phyloP scores from a whole-genome alignment of 2,888 invertebrate species.

The Craniophora ligustri region DNA sequence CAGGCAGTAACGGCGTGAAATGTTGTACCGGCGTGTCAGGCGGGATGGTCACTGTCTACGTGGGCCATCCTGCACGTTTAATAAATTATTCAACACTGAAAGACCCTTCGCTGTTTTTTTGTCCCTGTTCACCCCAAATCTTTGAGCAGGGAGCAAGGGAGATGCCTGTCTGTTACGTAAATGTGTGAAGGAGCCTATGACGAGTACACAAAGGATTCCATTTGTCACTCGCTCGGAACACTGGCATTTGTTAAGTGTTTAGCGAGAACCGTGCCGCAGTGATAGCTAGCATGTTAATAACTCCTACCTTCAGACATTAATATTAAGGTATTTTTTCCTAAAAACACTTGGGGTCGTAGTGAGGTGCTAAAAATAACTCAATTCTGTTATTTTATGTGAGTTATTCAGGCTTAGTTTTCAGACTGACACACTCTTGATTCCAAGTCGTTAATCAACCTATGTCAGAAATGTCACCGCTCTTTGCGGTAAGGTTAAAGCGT shows the following conservation, averaged over 20 bases:
- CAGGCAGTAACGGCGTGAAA: neutral
- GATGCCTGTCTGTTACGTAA: slow-evolving; percentile 43
- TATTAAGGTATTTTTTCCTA: slow-evolving; percentile 26
- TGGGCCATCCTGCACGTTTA: slow-evolving; percentile 48
- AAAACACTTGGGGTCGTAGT: slow-evolving; percentile 12
- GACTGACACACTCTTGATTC: slow-evolving; percentile 38
- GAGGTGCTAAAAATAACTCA: slow-evolving; percentile 27
- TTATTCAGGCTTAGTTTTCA: slow-evolving; percentile 37
- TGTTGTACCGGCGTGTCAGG: neutral
- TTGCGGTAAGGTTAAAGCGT: slow-evolving; percentile 5
- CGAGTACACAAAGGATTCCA: slow-evolving; percentile 43
- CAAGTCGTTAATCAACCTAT: slow-evolving; percentile 51
- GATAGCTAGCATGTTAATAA: slow-evolving; percentile 31
- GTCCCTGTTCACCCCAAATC: slow-evolving; percentile 46
- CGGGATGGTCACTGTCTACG: slow-evolving; percentile 42
- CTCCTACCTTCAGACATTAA: slow-evolving; percentile 31
- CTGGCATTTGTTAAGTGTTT: slow-evolving; percentile 40
- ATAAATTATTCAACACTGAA: slow-evolving; percentile 68
- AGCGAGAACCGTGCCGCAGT: slow-evolving; percentile 16
- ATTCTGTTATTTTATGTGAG: slow-evolving; percentile 22
- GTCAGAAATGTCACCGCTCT: slow-evolving; percentile 40
- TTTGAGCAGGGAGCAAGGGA: slow-evolving; percentile 27
- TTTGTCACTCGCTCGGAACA: slow-evolving; percentile 44
- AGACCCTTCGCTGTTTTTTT: slow-evolving; percentile 53
- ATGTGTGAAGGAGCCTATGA: slow-evolving; percentile 41